These are phyloP conservation scores for Eucidaris tribuloides DNA, from an alignment of 35 echinoderm and acorn worm genomes.

Conservation along the genomic window DNA sequence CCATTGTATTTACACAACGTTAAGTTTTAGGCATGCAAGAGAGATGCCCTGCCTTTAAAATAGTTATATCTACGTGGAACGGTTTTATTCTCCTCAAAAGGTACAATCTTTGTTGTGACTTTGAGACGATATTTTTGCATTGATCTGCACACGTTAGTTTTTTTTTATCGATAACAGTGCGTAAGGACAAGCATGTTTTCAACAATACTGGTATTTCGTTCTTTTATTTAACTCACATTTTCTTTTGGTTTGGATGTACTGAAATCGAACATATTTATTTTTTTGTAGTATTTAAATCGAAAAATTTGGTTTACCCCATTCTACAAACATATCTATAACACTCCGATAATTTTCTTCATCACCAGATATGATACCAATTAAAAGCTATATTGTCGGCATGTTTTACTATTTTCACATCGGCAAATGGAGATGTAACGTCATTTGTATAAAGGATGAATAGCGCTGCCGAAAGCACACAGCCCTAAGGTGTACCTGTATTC, in stretches of 20 bases:
- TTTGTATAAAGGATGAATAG: not conserved
- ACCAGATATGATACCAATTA: not conserved
- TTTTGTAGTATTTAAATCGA: not conserved
- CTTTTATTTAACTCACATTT: not conserved
- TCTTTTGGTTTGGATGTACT: not conserved
- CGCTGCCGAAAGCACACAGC: too few relatives aligned
- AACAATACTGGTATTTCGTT: not conserved
- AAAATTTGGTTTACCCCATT: not conserved
- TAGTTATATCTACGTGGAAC: too few relatives aligned
- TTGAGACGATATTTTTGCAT: not conserved
- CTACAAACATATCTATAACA: not conserved
- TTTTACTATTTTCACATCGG: not conserved
- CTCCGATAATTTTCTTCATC: not conserved
- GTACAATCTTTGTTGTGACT: not conserved
- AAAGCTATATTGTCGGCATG: not conserved
- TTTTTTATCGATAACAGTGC: not conserved
- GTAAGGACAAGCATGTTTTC: not conserved
- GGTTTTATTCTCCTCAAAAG: not conserved
- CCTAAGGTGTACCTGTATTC: too few relatives aligned
- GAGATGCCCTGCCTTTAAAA: too few relatives aligned
- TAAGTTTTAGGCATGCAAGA: too few relatives aligned
- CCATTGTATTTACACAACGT: too few relatives aligned
- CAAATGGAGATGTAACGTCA: not conserved
- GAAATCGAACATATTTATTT: not conserved
- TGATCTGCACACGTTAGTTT: not conserved